Evolutionary conservation across 1,140 invertebrate species (phyloP).

Genomic region (Pseudobourletiella spinata): DNA sequence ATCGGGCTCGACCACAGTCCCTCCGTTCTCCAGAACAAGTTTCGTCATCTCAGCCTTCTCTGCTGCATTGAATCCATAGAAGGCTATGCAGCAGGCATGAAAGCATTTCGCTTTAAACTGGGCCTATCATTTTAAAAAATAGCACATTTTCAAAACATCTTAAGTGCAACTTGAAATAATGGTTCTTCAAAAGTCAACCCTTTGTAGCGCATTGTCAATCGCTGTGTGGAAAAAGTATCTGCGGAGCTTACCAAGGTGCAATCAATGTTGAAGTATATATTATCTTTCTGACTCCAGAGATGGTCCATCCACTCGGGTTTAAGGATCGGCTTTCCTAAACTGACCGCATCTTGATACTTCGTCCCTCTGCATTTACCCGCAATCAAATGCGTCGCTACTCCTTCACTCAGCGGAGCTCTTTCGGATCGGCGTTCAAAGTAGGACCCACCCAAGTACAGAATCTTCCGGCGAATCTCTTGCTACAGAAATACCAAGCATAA

Average conservation of each 20-base stretch:
- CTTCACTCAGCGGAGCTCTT: background rate
- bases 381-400: slow-evolving; percentile 72
- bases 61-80: slow-evolving; percentile 67
- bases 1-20: slow-evolving; percentile 58
- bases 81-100: slow-evolving; percentile 47
- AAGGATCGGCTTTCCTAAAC: slow-evolving; percentile 80
- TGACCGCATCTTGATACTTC: slow-evolving; percentile 77
- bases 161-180: too few relatives aligned
- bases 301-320: slow-evolving; percentile 74
- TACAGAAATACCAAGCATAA: too few relatives aligned
- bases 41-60: slow-evolving; percentile 86
- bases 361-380: slow-evolving; percentile 74
- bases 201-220: too few relatives aligned
- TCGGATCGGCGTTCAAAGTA: slow-evolving; percentile 23
- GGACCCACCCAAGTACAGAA: slow-evolving; percentile 33
- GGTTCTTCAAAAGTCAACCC: too few relatives aligned
- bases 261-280: background rate
- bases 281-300: slow-evolving; percentile 58
- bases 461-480: slow-evolving; percentile 27
- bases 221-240: too few relatives aligned
- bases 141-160: background rate
- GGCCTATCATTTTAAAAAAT: slow-evolving; percentile 26
- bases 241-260: slow-evolving; percentile 19
- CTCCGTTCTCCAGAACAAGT: slow-evolving; percentile 74
- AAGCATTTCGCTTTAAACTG: slow-evolving; percentile 72